A percentile compares a stretch with the other conserved stretches of the same genome.
Evolutionary conservation across 1,140 invertebrate species (phyloP).

Genomic region (Scaptodrosophila lebanonensis): DNA sequence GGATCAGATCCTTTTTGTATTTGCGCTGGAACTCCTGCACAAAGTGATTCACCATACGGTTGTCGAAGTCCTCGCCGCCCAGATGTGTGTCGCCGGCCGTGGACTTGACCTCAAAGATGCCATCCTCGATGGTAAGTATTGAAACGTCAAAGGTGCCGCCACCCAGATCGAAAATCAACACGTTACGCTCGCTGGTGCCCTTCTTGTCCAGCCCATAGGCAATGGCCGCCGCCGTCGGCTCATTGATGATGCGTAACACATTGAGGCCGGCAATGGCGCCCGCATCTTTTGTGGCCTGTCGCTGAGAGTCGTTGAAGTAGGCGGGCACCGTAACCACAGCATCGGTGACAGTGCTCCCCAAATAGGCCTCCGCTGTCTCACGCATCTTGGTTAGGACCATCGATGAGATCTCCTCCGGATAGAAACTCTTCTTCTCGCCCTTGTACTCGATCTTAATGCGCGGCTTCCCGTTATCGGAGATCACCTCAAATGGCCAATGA

Average conservation of each 20-base stretch:
- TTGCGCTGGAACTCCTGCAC: slow-evolving; percentile 98
- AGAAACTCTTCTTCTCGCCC: slow-evolving; percentile 92
- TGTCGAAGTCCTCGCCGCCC: slow-evolving; percentile 98
- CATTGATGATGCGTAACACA: slow-evolving; percentile 93
- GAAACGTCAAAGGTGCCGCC: slow-evolving; percentile 99
- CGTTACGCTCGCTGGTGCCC: slow-evolving; percentile 87
- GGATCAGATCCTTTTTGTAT: slow-evolving; percentile 93
- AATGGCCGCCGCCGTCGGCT: slow-evolving; percentile 99
- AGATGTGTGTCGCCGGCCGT: slow-evolving; percentile 98
- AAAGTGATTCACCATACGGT: slow-evolving; percentile 95
- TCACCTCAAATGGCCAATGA: slow-evolving; percentile 96
- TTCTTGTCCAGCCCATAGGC: slow-evolving; percentile 99
- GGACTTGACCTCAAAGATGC: slow-evolving; percentile 96
- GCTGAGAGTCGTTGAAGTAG: slow-evolving; percentile 94
- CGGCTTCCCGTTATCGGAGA: slow-evolving; percentile 88
- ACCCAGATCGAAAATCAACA: slow-evolving; percentile 95
- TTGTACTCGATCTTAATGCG: slow-evolving; percentile 93
- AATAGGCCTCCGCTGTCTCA: slow-evolving; percentile 95
- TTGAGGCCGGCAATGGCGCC: slow-evolving; percentile 91
- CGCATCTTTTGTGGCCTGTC: slow-evolving; percentile 94
- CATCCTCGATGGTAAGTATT: slow-evolving; percentile 96
- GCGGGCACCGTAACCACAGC: slow-evolving; percentile 95
- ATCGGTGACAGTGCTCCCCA: slow-evolving; percentile 91
- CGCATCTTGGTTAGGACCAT: slow-evolving; percentile 96
- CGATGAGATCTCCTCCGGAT: slow-evolving; percentile 92